Percentiles rank a stretch among this genome's conserved stretches.
These are phyloP conservation scores for Tridacna crocea DNA, from an alignment of 2,888 invertebrate species.

Conservation along the genomic window DNA sequence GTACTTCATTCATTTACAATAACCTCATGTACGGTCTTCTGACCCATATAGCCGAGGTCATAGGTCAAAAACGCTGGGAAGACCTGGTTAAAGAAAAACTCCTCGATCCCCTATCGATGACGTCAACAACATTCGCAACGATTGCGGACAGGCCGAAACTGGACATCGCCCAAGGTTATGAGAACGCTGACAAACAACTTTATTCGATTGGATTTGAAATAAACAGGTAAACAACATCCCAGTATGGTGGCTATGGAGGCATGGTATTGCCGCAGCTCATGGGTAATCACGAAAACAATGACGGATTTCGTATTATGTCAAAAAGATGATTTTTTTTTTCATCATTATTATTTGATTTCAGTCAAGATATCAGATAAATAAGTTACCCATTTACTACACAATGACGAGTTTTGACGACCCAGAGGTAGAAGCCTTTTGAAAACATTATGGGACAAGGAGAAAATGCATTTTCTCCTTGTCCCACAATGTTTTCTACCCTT, in stretches of 20 bases:
- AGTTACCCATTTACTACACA: no score
- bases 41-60: constrained; percentile 73
- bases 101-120: constrained; percentile 78
- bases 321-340: no score
- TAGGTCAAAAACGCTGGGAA: constrained; percentile 77
- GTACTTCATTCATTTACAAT: constrained; percentile 77
- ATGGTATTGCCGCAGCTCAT: no score
- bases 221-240: constrained; percentile 8
- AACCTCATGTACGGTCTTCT: constrained; percentile 81
- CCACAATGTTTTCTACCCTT: no score
- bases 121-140: constrained; percentile 75
- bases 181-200: constrained; percentile 53
- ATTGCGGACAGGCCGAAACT: constrained; percentile 60
- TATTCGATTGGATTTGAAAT: constrained; percentile 56
- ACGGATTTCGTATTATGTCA: no score
- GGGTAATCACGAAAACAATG: no score
- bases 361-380: no score
- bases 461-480: no score
- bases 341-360: no score
- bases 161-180: constrained; percentile 73
- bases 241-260: background rate
- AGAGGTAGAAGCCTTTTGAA: no score
- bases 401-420: no score
- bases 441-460: no score
- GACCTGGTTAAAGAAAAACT: constrained; percentile 72